phyloP scores from a whole-genome alignment of 1,140 invertebrate genomes.

The Lycorma delicatula region DNA sequence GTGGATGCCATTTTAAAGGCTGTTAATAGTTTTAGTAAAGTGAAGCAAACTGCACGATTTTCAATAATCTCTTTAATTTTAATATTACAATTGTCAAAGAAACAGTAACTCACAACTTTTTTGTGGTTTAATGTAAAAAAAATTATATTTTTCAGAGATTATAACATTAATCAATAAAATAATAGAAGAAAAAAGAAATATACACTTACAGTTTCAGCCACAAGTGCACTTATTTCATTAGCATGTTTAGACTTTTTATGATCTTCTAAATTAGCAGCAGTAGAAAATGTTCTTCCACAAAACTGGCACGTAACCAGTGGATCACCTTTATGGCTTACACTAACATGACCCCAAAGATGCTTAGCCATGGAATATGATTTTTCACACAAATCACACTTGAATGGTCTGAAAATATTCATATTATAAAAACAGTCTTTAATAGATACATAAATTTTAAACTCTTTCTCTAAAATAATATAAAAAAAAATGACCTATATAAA shows the following conservation, averaged over 20 bases:
- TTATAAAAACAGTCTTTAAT: too few relatives aligned
- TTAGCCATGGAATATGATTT: conserved; percentile 46
- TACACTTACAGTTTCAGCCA: not conserved
- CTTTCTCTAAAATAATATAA: too few relatives aligned
- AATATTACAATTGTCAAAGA: too few relatives aligned
- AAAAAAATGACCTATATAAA: too few relatives aligned
- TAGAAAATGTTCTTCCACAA: conserved; percentile 43
- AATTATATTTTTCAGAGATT: too few relatives aligned
- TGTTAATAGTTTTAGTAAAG: too few relatives aligned
- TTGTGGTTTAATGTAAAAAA: too few relatives aligned
- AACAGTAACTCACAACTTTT: too few relatives aligned
- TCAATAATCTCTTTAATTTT: too few relatives aligned
- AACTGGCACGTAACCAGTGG: conserved; percentile 42
- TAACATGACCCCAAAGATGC: conserved; percentile 46
- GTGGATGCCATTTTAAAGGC: too few relatives aligned
- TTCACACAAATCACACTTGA: conserved; percentile 44
- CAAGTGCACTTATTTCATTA: conserved; percentile 7
- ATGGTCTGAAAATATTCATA: conserved; percentile 34
- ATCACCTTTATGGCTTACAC: conserved; percentile 42
- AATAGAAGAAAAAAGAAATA: not conserved
- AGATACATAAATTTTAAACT: too few relatives aligned
- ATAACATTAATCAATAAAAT: not conserved
- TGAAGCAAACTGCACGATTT: too few relatives aligned
- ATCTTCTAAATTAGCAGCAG: conserved; percentile 41
- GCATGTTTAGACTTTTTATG: conserved; percentile 41